Evolutionary conservation across 2,888 invertebrate species (phyloP), one percentile per base, ranked within the genome.

Genomic region (Pseudanteris insignis): DNA sequence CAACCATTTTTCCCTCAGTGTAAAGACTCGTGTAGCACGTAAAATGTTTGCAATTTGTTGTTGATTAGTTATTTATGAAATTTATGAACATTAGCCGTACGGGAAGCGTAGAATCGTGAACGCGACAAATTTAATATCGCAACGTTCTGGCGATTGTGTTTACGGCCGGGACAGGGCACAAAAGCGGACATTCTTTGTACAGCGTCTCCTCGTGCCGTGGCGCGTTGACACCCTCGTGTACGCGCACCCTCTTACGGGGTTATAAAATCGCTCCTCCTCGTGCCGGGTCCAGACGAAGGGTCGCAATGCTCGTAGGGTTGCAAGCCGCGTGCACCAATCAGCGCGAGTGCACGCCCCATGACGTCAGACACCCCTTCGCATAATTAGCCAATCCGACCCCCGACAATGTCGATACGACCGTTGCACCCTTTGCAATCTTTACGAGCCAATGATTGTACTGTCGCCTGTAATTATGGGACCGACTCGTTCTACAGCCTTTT

Each of bases 371-470:
- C 65, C 68, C 67, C 69, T 57, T 44, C 32, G 51, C 21, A 47
- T 74, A 76, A 77, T 77, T 76, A 75, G 75, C 77, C 77, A 77
- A 77, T 77, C 69, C 70, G 67, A 66, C 54, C 65, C 62, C 18
- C 36, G 65, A 55, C 63, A 60, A 63, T 61, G 63, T 63, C 63
- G 55, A 48, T 51, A 47, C 57, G 54, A 63, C 63, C 60, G 57
- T 63, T 63, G 63, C 57, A 63, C 63, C 63, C 63, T 54, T 44
- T 47, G 51, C 58, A 33, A 51, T 40, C 54, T 57, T 57, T 63
- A 58, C 58, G 64, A 69, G 66, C 74, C 73, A 74, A 75, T 75
- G 71, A 74, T 69, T 64, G 58, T 41, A 43, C 58, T 46, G 58
- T 58, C 63, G 54, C 54, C 63, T 58, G 33, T 63, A 63, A 58